These are phyloP conservation scores for Drosophila sulfurigaster DNA, from an alignment of 1,140 invertebrate genomes.

Conservation along the genomic window DNA sequence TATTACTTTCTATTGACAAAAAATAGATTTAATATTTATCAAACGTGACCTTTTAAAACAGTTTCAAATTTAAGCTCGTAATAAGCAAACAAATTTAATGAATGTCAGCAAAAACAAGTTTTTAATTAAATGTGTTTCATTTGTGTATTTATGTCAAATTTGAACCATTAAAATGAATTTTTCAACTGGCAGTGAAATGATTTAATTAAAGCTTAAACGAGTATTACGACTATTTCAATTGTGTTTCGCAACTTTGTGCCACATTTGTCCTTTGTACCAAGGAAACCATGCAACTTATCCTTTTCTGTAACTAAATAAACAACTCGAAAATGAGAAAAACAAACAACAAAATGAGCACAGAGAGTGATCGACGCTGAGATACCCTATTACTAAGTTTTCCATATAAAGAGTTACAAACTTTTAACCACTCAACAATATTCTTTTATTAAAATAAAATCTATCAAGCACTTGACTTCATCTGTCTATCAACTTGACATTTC, in stretches of 20 bases:
- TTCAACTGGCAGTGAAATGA: not conserved
- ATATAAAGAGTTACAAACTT: too few species aligned
- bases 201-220: constrained; percentile 23
- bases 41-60: too few species aligned
- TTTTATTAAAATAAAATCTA: too few species aligned
- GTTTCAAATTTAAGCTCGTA: too few species aligned
- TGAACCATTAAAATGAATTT: not conserved
- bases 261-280: constrained; percentile 4
- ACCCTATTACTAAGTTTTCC: not conserved
- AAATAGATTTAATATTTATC: too few species aligned
- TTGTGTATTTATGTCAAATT: not conserved
- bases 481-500: not conserved
- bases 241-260: constrained; percentile 2
- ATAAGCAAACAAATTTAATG: too few species aligned
- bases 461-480: not conserved
- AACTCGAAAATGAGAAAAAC: not conserved
- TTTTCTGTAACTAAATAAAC: constrained; percentile 22
- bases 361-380: not conserved
- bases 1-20: too few species aligned
- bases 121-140: not conserved
- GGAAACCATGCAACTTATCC: constrained; percentile 10
- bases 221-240: constrained; percentile 21
- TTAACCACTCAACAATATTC: too few species aligned
- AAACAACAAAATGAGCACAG: not conserved
- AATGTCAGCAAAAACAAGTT: too few species aligned